Evolutionary conservation across 2,888 invertebrate species (phyloP).

Genomic region (Meta bourneti): DNA sequence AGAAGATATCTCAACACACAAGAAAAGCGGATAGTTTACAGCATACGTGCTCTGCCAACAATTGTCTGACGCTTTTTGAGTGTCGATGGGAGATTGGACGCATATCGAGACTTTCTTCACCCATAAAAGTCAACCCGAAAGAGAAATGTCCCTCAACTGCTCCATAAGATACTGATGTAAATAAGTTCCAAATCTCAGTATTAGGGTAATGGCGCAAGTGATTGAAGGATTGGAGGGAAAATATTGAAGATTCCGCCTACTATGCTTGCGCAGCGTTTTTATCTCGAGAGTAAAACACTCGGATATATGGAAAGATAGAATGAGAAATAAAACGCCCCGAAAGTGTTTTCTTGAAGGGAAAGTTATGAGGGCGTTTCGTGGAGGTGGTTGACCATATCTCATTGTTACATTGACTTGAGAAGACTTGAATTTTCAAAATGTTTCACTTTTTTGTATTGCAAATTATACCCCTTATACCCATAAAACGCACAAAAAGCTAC

Average conservation of each 20-base stretch:
- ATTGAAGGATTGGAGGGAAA: constrained; percentile 53
- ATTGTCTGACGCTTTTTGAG: background rate
- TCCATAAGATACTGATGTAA: constrained; percentile 63
- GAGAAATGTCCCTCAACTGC: constrained; percentile 34
- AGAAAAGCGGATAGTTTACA: background rate
- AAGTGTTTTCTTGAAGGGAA: background rate
- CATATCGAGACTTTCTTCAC: background rate
- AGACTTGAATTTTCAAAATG: background rate
- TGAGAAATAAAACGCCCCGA: constrained; percentile 6
- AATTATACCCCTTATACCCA: no score
- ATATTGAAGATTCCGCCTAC: background rate
- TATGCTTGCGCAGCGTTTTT: constrained; percentile 46
- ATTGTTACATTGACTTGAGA: background rate
- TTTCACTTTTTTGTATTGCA: no score
- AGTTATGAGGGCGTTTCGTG: background rate
- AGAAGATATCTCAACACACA: no score
- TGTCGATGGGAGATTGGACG: background rate
- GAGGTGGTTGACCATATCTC: background rate
- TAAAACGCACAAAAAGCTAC: no score
- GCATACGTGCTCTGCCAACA: constrained; percentile 10
- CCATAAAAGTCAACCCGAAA: constrained; percentile 64
- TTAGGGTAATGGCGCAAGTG: constrained; percentile 66
- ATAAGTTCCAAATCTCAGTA: constrained; percentile 58
- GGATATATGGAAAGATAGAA: constrained; percentile 22
- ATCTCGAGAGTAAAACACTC: constrained; percentile 7